These are phyloP conservation scores for Theonella swinhoei DNA, from an alignment of 37 sponge, comb jelly and placozoan species.

Conservation along the genomic window DNA sequence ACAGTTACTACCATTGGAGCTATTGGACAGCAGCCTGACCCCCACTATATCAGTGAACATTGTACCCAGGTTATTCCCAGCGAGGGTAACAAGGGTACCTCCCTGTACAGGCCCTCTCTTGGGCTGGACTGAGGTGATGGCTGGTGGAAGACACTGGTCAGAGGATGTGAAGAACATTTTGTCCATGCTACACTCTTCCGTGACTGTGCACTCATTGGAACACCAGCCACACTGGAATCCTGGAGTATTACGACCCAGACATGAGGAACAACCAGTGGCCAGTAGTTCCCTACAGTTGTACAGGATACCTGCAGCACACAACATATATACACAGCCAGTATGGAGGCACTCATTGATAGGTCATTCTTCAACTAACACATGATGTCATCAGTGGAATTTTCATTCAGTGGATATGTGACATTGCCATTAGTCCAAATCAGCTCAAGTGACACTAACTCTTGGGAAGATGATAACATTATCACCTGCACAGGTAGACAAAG, in stretches of 20 bases:
- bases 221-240: constrained; percentile 73
- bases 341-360: no score
- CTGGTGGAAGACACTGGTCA: constrained; percentile 39
- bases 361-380: not conserved
- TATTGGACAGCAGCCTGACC: constrained; percentile 9
- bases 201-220: constrained; percentile 1
- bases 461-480: not conserved
- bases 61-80: constrained; percentile 75
- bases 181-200: constrained; percentile 29
- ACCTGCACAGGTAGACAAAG: not conserved
- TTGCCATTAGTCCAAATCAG: constrained; percentile 12
- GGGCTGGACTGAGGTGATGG: constrained; percentile 51
- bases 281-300: constrained; percentile 38
- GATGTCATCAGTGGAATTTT: no score
- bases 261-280: constrained; percentile 44
- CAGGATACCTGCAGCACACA: constrained; percentile 40
- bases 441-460: not conserved
- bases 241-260: constrained; percentile 31
- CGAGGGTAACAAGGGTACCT: constrained; percentile 66
- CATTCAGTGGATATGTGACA: no score
- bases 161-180: not conserved
- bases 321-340: constrained; percentile 11
- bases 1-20: constrained; percentile 33
- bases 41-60: not conserved
- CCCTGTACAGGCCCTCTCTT: constrained; percentile 61